Evolutionary conservation across 2,888 invertebrate genomes (phyloP).

Genomic region (Pollenia griseotomentosa): DNA sequence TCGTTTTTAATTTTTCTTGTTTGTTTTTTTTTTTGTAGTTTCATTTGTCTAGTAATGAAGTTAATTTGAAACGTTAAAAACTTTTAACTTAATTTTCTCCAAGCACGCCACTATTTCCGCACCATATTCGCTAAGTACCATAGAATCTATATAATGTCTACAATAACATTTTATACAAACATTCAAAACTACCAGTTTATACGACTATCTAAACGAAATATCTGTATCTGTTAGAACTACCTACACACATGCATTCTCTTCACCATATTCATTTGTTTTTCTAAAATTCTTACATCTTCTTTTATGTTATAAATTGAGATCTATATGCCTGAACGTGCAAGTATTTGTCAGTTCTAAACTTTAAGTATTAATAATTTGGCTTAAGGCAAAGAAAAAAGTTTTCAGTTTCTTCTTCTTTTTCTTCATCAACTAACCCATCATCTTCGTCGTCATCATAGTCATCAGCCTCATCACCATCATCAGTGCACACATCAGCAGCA

Average conservation of each 20-base stretch:
- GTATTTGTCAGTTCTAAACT: slow-evolving; percentile 56
- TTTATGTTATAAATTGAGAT: slow-evolving; percentile 39
- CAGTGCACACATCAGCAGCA: slow-evolving; percentile 56
- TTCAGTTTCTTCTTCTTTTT: not conserved
- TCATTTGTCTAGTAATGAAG: slow-evolving; percentile 63
- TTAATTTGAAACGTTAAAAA: slow-evolving; percentile 59
- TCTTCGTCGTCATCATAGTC: slow-evolving; percentile 23
- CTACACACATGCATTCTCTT: not conserved
- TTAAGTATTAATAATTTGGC: slow-evolving; percentile 65
- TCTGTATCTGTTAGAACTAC: slow-evolving; percentile 18
- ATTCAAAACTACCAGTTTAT: slow-evolving; percentile 24
- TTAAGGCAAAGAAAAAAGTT: slow-evolving; percentile 37
- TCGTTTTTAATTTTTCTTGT: not conserved
- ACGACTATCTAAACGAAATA: slow-evolving; percentile 10
- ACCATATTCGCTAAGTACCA: not conserved
- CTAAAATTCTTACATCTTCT: slow-evolving; percentile 13
- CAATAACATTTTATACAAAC: slow-evolving; percentile 25
- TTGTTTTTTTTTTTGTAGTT: not conserved
- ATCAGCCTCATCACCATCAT: slow-evolving; percentile 48
- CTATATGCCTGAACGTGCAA: slow-evolving; percentile 29
- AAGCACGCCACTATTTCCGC: slow-evolving; percentile 60
- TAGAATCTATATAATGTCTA: not conserved
- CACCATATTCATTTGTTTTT: not conserved
- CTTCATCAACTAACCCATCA: slow-evolving; percentile 41
- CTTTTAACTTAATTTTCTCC: slow-evolving; percentile 64